Percentiles rank a stretch among this genome's conserved stretches.
phyloP scores from a whole-genome alignment of 2,113 vertebrate species.

The Siniperca knerii region DNA sequence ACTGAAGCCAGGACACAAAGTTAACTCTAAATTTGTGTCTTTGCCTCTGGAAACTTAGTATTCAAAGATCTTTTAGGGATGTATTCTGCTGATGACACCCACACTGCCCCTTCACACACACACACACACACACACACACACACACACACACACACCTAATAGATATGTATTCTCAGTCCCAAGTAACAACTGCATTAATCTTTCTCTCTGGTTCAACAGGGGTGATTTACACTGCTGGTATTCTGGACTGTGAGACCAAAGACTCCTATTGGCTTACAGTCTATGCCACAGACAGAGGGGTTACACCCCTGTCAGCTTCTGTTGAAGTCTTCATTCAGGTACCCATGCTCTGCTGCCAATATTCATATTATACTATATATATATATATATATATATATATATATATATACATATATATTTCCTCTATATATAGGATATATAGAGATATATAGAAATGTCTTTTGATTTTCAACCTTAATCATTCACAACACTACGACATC shows the following conservation, averaged over 20 bases:
- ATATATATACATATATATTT: no score
- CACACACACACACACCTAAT: constrained; percentile 2
- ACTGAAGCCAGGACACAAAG: constrained; percentile 66
- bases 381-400: no score
- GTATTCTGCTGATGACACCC: constrained; percentile 38
- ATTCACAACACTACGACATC: background rate
- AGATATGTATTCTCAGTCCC: constrained; percentile 47
- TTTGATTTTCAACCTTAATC: background rate
- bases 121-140: constrained; percentile 12
- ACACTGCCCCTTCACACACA: background rate
- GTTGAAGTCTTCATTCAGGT: constrained; percentile 94
- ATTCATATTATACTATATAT: background rate
- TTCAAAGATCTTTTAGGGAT: constrained; percentile 55
- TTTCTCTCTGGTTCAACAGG: constrained; percentile 82
- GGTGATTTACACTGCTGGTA: constrained; percentile 92
- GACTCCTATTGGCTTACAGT: constrained; percentile 95
- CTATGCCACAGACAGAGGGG: constrained; percentile 91
- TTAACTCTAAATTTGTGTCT: constrained; percentile 50
- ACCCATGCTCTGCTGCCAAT: constrained; percentile 3
- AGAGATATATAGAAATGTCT: background rate
- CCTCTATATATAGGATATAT: no score
- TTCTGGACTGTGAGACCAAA: constrained; percentile 94
- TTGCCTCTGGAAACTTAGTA: constrained; percentile 62
- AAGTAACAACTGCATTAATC: constrained; percentile 44
- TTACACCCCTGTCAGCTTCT: constrained; percentile 90